These are phyloP conservation scores for Gallinago nigripennis DNA, from an alignment of 2,797 vertebrate genomes.

Conservation along the genomic window DNA sequence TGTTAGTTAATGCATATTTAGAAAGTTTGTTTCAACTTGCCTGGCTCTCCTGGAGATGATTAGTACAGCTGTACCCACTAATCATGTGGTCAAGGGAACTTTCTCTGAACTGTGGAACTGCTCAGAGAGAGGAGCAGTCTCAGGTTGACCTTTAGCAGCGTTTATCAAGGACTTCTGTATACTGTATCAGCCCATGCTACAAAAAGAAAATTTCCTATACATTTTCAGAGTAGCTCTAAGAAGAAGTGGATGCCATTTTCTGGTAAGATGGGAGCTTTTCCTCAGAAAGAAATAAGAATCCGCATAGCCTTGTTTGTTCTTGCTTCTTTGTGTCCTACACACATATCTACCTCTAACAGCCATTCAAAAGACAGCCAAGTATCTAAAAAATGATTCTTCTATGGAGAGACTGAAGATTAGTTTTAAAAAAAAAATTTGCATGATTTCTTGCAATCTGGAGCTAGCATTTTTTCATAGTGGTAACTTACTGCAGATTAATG, in stretches of 20 bases:
- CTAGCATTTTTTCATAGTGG: background rate
- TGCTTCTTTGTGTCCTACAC: background rate
- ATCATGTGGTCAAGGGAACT: background rate
- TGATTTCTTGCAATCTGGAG: background rate
- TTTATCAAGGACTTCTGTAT: background rate
- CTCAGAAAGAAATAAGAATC: background rate
- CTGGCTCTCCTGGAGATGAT: background rate
- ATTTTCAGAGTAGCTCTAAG: background rate
- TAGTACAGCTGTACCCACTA: background rate
- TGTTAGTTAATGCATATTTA: background rate
- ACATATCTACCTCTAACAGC: background rate
- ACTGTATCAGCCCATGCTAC: background rate
- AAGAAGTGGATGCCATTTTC: background rate
- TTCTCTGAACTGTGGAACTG: background rate
- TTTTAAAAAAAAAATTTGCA: background rate
- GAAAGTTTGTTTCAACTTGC: background rate
- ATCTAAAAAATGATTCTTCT: background rate
- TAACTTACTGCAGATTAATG: background rate
- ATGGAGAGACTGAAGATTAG: background rate
- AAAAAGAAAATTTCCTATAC: background rate
- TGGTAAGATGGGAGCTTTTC: background rate
- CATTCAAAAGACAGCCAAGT: background rate
- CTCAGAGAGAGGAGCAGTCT: background rate
- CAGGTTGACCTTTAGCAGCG: background rate
- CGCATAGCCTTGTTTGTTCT: background rate